These are phyloP conservation scores for Galbula dea DNA, from an alignment of 2,113 vertebrate species.

Conservation along the genomic window DNA sequence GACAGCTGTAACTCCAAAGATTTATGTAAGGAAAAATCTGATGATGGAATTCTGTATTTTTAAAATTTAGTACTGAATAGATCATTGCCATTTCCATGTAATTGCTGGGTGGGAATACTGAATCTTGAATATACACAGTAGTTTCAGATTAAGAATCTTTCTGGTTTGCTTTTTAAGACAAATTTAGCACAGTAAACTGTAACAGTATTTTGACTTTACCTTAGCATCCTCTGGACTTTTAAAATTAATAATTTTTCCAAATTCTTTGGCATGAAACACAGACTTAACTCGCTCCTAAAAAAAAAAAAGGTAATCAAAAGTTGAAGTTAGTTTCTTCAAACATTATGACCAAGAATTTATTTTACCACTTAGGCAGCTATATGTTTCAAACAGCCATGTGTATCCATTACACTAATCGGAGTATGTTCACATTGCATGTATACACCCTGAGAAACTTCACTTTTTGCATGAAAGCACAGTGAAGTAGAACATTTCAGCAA, in stretches of 20 bases:
- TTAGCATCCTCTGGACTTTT: conserved; percentile 87
- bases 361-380: not conserved
- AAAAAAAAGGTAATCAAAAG: conserved; percentile 2
- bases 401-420: not conserved
- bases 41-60: not conserved
- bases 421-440: not conserved
- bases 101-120: not conserved
- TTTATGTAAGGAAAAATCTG: not conserved
- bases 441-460: not conserved
- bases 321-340: not conserved
- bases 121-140: not conserved
- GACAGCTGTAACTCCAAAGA: not conserved
- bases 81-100: not conserved
- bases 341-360: not conserved
- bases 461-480: not conserved
- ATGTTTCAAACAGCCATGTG: not conserved
- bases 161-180: not conserved
- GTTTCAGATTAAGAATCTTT: not conserved
- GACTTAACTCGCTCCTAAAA: conserved; percentile 94
- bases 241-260: conserved; percentile 98
- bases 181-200: not conserved
- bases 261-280: conserved; percentile 97
- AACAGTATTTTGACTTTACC: conserved; percentile 70
- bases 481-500: not conserved
- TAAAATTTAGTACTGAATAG: not conserved